phyloP scores from a whole-genome alignment of 1,140 invertebrate genomes.

The Octopus bimaculoides region DNA sequence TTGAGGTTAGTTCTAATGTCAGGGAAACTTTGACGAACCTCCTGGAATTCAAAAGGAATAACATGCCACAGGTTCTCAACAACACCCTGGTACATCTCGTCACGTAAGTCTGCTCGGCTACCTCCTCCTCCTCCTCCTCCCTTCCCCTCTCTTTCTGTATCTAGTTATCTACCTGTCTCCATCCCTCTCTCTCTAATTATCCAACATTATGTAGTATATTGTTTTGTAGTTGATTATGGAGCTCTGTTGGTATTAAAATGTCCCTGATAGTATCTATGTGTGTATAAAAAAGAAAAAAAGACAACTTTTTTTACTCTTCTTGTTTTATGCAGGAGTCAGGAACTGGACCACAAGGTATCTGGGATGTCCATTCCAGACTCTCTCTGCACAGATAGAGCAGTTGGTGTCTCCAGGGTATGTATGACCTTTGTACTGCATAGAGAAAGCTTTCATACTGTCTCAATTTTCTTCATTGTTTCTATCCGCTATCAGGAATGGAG shows the following conservation, averaged over 20 bases:
- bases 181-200: no score
- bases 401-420: conserved; percentile 78
- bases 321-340: conserved; percentile 68
- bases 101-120: conserved; percentile 67
- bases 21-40: conserved; percentile 79
- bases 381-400: conserved; percentile 84
- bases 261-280: no score
- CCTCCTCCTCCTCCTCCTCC: no score
- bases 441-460: no score
- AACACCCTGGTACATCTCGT: conserved; percentile 77
- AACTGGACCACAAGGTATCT: conserved; percentile 79
- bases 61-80: conserved; percentile 80
- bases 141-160: no score
- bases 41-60: conserved; percentile 81
- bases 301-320: not conserved
- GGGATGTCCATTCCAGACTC: conserved; percentile 89
- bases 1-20: conserved; percentile 61
- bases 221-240: not conserved
- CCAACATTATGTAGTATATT: not conserved
- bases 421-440: not conserved
- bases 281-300: no score
- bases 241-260: no score
- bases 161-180: no score
- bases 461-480: no score
- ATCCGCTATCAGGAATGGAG: no score